Percentiles rank a stretch among this genome's conserved stretches.
Conservation (phyloP, 2,888 invertebrate species). For the Blastobasis adustella region DNA sequence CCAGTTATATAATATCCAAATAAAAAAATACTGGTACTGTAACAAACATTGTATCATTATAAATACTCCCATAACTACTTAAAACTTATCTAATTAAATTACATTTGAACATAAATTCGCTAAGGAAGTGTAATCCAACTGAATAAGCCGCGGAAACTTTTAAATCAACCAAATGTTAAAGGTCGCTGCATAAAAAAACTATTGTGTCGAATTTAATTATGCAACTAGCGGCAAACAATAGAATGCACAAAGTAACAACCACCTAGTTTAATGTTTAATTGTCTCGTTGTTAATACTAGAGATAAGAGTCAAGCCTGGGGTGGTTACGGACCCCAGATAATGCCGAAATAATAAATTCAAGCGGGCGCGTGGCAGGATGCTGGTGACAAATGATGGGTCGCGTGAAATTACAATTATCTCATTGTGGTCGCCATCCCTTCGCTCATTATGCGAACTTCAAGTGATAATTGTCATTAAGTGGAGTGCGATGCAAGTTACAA, state of each 20-base stretch:
- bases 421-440: constrained; percentile 51
- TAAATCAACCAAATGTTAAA: no score
- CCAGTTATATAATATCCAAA: no score
- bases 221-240: neutral
- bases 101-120: no score
- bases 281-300: constrained; percentile 40
- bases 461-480: constrained; percentile 23
- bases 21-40: no score
- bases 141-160: no score
- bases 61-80: no score
- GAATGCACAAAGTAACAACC: constrained; percentile 1
- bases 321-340: constrained; percentile 44
- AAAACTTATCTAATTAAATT: no score
- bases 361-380: constrained; percentile 69
- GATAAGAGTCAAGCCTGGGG: constrained; percentile 47
- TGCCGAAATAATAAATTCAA: constrained; percentile 63
- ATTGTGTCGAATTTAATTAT: neutral
- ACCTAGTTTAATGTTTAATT: constrained; percentile 27
- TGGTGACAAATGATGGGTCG: constrained; percentile 68
- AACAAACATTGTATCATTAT: no score
- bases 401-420: constrained; percentile 72
- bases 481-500: neutral
- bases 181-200: neutral
- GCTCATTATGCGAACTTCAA: constrained; percentile 63
- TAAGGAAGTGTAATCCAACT: no score